Percentiles rank a stretch among this genome's conserved stretches.
Conservation (phyloP, 2,797 vertebrate species). For the Micropoecilia bifurca region DNA sequence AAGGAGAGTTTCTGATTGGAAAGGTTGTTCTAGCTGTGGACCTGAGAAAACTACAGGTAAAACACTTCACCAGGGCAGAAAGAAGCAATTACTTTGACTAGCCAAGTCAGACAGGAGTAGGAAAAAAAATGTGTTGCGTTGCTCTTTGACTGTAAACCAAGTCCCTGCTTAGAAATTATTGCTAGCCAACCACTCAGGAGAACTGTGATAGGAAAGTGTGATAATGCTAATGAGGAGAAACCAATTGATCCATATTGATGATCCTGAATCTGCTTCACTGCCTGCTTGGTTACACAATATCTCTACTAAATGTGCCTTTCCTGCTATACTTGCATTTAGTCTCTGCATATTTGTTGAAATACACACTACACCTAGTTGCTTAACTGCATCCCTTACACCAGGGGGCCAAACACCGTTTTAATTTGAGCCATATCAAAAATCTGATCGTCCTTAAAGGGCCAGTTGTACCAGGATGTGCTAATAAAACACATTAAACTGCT, state of each 20-base stretch:
- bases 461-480: too few relatives aligned
- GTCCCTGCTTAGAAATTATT: conserved; percentile 9
- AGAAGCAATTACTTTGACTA: conserved; percentile 23
- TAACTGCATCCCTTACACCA: too few relatives aligned
- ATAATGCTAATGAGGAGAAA: conserved; percentile 44
- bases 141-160: conserved; percentile 20
- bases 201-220: conserved; percentile 10
- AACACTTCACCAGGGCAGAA: conserved; percentile 1
- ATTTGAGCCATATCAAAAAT: too few relatives aligned
- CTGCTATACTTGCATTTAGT: background rate
- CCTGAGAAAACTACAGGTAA: conserved; percentile 31
- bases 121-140: conserved; percentile 3
- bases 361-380: background rate
- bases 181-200: conserved; percentile 2
- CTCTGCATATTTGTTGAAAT: background rate
- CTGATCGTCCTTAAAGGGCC: too few relatives aligned
- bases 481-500: too few relatives aligned
- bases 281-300: conserved; percentile 19
- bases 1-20: conserved; percentile 41
- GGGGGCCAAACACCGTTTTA: too few relatives aligned
- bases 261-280: conserved; percentile 33
- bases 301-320: background rate
- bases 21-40: conserved; percentile 33
- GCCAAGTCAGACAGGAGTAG: background rate
- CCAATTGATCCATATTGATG: conserved; percentile 42